A percentile compares a stretch with the other conserved stretches of the same genome.
These are phyloP conservation scores for Anguilla anguilla DNA, from an alignment of 2,797 vertebrate genomes.

Conservation along the genomic window DNA sequence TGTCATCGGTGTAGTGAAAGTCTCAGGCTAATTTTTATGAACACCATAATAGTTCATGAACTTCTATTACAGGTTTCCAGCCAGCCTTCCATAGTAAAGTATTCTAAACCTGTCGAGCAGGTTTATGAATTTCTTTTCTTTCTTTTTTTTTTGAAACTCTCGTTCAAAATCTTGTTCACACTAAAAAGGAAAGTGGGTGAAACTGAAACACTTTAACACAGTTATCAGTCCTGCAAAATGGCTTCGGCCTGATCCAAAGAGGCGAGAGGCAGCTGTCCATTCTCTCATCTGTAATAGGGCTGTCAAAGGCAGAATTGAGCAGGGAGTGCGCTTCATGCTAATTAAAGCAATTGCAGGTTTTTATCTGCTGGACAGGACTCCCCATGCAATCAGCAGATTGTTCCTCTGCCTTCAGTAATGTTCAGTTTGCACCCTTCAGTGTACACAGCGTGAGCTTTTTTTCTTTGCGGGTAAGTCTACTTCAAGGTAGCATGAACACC, in stretches of 20 bases:
- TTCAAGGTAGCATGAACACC: background rate
- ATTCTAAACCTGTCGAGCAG: background rate
- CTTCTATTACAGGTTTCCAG: background rate
- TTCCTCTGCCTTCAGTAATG: background rate
- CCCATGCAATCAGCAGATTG: background rate
- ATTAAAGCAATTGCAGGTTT: conserved; percentile 1
- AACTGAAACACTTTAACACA: background rate
- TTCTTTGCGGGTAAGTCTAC: background rate
- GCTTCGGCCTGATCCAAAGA: background rate
- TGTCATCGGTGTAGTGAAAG: background rate
- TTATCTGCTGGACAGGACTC: background rate
- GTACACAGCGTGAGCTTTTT: background rate
- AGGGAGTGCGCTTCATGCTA: conserved; percentile 12
- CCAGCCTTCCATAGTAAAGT: background rate
- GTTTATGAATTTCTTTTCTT: background rate
- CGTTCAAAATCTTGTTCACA: background rate
- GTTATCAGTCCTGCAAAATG: background rate
- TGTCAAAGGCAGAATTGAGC: conserved; percentile 4
- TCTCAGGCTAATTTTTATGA: background rate
- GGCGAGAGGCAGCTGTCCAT: conserved; percentile 2
- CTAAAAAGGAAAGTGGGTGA: background rate
- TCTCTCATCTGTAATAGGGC: conserved; percentile 15
- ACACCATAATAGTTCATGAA: background rate
- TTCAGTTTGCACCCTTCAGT: background rate
- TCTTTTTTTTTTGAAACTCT: no score